Conservation (phyloP, 2,797 vertebrate species). For the Galaxias olidus region DNA sequence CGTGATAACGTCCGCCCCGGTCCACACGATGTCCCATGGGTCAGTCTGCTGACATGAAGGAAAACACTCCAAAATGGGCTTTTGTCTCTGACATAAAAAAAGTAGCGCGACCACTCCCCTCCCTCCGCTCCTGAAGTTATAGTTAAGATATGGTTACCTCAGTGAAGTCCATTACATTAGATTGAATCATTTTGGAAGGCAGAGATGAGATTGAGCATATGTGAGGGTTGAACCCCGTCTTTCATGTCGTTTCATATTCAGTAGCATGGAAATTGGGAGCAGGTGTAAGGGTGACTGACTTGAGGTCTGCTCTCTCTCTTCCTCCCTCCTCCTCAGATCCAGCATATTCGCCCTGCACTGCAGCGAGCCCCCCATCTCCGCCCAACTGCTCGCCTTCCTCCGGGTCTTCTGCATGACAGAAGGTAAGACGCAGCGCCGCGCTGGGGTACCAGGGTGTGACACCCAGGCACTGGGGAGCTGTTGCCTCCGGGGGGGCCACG, state of each 20-base stretch:
- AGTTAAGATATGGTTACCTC: too few relatives aligned
- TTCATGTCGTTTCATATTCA: too few relatives aligned
- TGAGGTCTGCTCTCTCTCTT: background rate
- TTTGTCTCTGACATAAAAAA: slow-evolving; percentile 6
- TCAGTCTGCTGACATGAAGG: slow-evolving; percentile 5
- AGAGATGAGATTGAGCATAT: too few relatives aligned
- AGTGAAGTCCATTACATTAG: too few relatives aligned
- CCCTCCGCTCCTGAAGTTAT: too few relatives aligned
- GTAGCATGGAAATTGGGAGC: too few relatives aligned
- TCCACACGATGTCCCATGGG: slow-evolving; percentile 4
- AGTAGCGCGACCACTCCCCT: too few relatives aligned
- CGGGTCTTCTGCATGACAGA: slow-evolving; percentile 98
- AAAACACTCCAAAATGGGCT: slow-evolving; percentile 19
- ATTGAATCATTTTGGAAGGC: too few relatives aligned
- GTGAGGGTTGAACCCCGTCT: too few relatives aligned
- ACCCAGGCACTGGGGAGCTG: slow-evolving; percentile 15
- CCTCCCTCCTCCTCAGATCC: slow-evolving; percentile 75
- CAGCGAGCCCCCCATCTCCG: slow-evolving; percentile 91
- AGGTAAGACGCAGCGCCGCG: slow-evolving; percentile 73
- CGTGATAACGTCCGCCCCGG: slow-evolving; percentile 1
- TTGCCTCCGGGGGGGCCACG: too few relatives aligned
- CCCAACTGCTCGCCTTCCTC: slow-evolving; percentile 95
- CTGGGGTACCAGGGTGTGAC: too few relatives aligned
- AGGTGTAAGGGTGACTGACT: background rate
- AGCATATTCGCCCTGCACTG: slow-evolving; percentile 93